Base-by-base conservation (phyloP, 1,140 invertebrate species). In the Anoplophora glabripennis region DNA sequence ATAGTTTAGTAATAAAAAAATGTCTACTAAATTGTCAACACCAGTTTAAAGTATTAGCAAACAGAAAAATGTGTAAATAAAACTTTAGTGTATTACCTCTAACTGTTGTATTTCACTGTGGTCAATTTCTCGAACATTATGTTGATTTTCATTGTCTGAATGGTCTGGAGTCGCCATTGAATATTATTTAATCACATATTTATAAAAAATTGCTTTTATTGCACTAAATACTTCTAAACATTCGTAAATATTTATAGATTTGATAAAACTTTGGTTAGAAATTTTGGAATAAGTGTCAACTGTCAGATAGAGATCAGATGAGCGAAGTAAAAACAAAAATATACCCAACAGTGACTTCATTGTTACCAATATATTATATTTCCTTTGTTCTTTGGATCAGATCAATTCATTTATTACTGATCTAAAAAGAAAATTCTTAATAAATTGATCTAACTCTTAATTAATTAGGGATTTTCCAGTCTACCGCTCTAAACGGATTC, bases 81-180 rank as follows among this genome's bases (percentile, higher is more conserved):
- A 38, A 57, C 12, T 18, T 12, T 4, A 14, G 35, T 44, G 34
- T 52, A 44, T 42, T 65, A 83, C 82, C 75, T 83, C 75, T 72
- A 81, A 71, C 12, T 75, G 77, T 63, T 79, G 70, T 61, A 85
- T 83, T 73, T 84, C 83, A 65, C 78, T 74, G 67, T 79, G 81
- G 61, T 84, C 74, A 62, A 85, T 84, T 71, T 84, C 82, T 73
- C 82, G 78, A 61, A 83, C 80, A 72, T 82, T 83, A 58, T 79
- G 74, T 63, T 78, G 79, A 66, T 75, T 75, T 68, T 78, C 74
- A 64, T 72, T 69, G 56, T 71, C 70, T 62, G 74, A 75, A 65
- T 75, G 72, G 62, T 72, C 63, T 54, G 53, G 40, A 56, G 65
- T 68, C 70, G 77, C 79, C 79, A 82, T 81, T 70, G 74, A 76